These are phyloP conservation scores for Eurois occulta DNA, from an alignment of 2,888 invertebrate species.

Conservation along the genomic window DNA sequence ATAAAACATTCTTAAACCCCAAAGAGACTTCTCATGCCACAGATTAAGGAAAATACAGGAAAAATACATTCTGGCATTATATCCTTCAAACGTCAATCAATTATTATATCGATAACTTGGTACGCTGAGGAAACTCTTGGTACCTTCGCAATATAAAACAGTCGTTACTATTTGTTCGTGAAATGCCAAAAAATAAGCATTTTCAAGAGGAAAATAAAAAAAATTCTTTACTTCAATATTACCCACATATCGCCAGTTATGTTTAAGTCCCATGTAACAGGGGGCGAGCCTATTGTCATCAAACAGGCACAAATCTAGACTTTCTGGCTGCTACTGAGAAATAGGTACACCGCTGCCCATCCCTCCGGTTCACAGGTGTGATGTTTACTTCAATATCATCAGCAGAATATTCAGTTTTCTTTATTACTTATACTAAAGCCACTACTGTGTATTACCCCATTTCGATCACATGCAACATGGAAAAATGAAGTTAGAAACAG, in stretches of 20 bases:
- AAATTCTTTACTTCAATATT: neutral
- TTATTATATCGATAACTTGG: slow-evolving; percentile 13
- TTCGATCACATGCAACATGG: neutral
- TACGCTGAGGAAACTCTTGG: slow-evolving; percentile 2
- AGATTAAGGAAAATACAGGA: slow-evolving; percentile 6
- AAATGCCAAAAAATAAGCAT: slow-evolving; percentile 1
- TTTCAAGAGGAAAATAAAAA: neutral
- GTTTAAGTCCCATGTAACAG: neutral
- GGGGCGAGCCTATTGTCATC: neutral
- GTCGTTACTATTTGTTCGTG: neutral
- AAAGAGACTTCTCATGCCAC: slow-evolving; percentile 4
- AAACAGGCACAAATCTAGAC: neutral
- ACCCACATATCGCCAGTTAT: neutral
- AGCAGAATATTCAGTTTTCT: neutral
- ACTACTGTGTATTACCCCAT: neutral
- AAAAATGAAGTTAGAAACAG: neutral
- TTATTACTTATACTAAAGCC: neutral
- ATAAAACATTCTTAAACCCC: neutral
- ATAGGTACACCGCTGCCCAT: neutral
- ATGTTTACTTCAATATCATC: neutral
- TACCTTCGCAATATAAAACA: neutral
- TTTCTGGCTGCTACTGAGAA: neutral
- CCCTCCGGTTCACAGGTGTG: neutral
- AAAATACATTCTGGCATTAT: slow-evolving; percentile 16
- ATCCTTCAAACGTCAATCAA: slow-evolving; percentile 32